A percentile compares a stretch with the other conserved stretches of the same genome.
phyloP scores from a whole-genome alignment of 1,140 invertebrate species.

The Zeugodacus cucurbitae region DNA sequence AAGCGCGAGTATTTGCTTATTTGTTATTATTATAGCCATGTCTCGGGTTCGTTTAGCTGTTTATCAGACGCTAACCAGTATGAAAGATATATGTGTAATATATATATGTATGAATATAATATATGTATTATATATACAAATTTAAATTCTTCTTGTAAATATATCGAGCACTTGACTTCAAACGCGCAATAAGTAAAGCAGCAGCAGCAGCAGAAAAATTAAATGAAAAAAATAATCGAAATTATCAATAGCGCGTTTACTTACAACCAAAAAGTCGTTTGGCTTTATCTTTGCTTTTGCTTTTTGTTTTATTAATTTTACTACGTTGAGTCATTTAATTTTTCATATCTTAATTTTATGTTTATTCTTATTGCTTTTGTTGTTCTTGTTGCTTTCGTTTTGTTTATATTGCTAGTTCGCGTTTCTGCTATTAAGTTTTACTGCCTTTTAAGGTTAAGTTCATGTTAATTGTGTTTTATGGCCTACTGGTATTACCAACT shows the following conservation, averaged over 20 bases:
- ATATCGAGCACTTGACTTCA: not conserved
- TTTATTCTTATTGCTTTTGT: not conserved
- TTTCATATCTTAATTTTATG: not conserved
- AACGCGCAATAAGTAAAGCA: not conserved
- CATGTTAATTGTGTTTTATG: not conserved
- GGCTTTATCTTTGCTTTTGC: not conserved
- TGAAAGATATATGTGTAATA: not conserved
- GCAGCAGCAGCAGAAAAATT: not conserved
- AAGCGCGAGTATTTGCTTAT: not conserved
- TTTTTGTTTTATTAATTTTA: not conserved
- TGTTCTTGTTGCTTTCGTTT: not conserved
- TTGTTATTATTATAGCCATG: constrained; percentile 9
- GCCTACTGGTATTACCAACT: not conserved
- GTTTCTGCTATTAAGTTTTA: not conserved
- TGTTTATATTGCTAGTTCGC: not conserved
- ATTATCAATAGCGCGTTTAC: not conserved
- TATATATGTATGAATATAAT: not conserved
- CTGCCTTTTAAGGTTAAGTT: not conserved
- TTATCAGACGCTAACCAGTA: not conserved
- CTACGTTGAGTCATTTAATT: not conserved
- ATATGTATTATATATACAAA: not conserved
- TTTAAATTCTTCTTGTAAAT: not conserved
- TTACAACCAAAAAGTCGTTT: not conserved
- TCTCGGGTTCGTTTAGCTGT: not conserved
- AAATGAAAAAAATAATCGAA: not conserved